Evolutionary conservation across 1,140 invertebrate genomes (phyloP).

Genomic region (Brachystomella parvula): DNA sequence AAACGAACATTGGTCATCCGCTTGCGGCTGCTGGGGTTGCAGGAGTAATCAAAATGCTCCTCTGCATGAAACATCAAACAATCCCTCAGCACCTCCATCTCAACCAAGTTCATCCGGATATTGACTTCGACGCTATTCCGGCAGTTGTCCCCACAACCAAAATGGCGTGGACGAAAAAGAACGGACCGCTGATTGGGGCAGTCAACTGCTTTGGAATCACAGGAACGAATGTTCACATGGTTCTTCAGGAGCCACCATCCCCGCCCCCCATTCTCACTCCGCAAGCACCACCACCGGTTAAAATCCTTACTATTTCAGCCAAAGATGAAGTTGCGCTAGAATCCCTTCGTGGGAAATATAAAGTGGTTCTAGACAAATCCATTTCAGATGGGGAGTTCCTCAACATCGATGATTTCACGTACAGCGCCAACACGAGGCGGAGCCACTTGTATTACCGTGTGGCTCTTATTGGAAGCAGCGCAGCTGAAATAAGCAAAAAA

Average conservation of each 20-base stretch:
- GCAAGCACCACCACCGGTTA: neutral
- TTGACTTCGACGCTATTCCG: constrained; percentile 14
- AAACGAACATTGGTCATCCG: constrained; percentile 56
- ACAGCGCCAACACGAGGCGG: constrained; percentile 12
- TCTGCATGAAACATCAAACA: constrained; percentile 5
- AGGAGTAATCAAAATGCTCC: constrained; percentile 18
- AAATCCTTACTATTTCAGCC: constrained; percentile 8
- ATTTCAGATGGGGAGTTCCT: neutral
- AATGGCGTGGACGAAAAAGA: neutral
- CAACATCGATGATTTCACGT: constrained; percentile 7
- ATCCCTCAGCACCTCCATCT: constrained; percentile 17
- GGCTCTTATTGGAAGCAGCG: neutral
- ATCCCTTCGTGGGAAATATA: constrained; percentile 11
- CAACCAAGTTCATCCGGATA: constrained; percentile 16
- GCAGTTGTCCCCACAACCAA: constrained; percentile 10
- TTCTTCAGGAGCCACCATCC: constrained; percentile 11
- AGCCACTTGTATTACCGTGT: constrained; percentile 11
- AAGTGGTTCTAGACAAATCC: neutral
- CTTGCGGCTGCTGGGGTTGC: constrained; percentile 45
- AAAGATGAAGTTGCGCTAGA: constrained; percentile 19
- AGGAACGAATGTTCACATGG: constrained; percentile 11
- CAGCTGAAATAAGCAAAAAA: neutral
- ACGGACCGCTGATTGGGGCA: neutral
- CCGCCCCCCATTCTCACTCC: neutral
- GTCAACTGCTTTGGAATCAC: constrained; percentile 17